These are phyloP conservation scores for Zaprionus lineosus DNA, from an alignment of 2,888 invertebrate species.

Conservation along the genomic window DNA sequence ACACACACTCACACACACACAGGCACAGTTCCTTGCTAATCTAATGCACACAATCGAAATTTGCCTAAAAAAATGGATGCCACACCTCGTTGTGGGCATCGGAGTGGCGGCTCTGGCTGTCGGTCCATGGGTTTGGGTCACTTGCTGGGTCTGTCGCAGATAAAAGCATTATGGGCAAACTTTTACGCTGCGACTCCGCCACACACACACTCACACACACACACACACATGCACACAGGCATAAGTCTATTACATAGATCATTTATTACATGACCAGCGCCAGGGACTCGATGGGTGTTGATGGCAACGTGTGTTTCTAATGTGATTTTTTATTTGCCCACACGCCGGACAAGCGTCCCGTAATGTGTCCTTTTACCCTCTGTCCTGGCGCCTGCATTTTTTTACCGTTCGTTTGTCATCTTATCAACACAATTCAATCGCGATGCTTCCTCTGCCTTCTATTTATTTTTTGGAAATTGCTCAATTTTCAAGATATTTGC, in stretches of 20 bases:
- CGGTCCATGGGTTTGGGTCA: conserved; percentile 40
- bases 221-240: no score
- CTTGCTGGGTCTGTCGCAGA: conserved; percentile 54
- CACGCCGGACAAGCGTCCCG: conserved; percentile 28
- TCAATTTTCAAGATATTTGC: conserved; percentile 52
- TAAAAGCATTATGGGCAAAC: conserved; percentile 72
- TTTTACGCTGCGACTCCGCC: conserved; percentile 25
- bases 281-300: conserved; percentile 40
- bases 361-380: conserved; percentile 43
- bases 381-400: conserved; percentile 32
- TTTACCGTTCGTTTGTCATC: conserved; percentile 35
- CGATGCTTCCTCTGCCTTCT: conserved; percentile 11
- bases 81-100: conserved; percentile 45
- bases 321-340: conserved; percentile 73
- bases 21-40: conserved; percentile 47
- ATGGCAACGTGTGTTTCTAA: conserved; percentile 78
- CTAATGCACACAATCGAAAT: conserved; percentile 65
- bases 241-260: conserved; percentile 76
- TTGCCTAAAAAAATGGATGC: conserved; percentile 68
- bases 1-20: conserved; percentile 24
- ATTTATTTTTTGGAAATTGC: conserved; percentile 35
- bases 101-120: conserved; percentile 6
- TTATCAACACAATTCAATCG: conserved; percentile 58
- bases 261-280: conserved; percentile 73
- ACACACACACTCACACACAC: no score